Conservation (phyloP, 2,888 invertebrate species). For the Diaprepes abbreviatus region DNA sequence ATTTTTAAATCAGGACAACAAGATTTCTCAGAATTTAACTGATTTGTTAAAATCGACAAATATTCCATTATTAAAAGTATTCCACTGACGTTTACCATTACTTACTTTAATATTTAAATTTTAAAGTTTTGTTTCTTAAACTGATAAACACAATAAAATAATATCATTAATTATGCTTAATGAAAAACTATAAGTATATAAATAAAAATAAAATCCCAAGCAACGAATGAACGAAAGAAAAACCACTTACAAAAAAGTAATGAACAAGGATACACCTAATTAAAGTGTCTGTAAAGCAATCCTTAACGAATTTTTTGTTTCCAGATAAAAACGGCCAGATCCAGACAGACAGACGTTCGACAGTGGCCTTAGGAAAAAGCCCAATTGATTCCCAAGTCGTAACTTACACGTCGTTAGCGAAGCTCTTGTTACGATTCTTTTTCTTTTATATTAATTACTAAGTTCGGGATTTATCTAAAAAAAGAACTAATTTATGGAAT, state of each 20-base stretch:
- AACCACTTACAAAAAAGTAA: neutral
- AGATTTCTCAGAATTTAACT: no score
- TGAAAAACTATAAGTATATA: no score
- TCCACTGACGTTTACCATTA: no score
- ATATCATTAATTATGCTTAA: no score
- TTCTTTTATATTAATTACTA: slow-evolving; percentile 5
- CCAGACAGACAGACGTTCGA: slow-evolving; percentile 11
- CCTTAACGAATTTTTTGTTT: neutral
- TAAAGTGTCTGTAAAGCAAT: slow-evolving; percentile 6
- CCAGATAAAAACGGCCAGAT: neutral
- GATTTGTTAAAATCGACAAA: no score
- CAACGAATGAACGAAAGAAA: no score
- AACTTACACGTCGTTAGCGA: slow-evolving; percentile 12
- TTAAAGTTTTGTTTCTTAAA: no score
- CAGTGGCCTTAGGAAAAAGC: neutral
- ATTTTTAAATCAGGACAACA: no score
- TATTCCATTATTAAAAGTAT: no score
- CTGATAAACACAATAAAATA: no score
- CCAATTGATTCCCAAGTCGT: slow-evolving; percentile 1
- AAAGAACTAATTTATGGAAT: neutral
- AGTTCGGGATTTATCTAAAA: neutral
- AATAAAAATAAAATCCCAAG: no score
- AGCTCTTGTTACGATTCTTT: slow-evolving; percentile 2
- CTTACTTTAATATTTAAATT: no score
- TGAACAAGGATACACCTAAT: slow-evolving; percentile 4